Conservation (phyloP, 2,113 vertebrate genomes). For the Strigops habroptila region DNA sequence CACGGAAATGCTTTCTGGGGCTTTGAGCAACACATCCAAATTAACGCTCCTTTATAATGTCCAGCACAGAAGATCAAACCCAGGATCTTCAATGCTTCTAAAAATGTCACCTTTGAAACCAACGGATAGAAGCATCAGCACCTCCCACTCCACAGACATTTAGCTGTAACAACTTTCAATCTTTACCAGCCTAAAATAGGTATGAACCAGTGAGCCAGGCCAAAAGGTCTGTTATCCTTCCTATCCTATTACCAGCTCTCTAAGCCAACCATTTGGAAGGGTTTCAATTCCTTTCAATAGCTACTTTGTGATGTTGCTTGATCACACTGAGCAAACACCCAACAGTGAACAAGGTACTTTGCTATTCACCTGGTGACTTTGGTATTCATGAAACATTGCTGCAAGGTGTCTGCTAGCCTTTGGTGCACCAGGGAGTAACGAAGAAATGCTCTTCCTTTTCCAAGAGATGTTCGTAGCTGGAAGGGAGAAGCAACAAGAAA, state of each 20-base stretch:
- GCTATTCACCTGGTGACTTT: conserved; percentile 86
- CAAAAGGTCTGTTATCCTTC: not conserved
- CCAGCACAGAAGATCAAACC: not conserved
- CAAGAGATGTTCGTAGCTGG: conserved; percentile 92
- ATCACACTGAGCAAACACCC: not conserved
- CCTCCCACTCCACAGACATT: not conserved
- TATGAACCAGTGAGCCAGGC: not conserved
- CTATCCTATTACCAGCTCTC: conserved; percentile 4
- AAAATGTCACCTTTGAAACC: not conserved
- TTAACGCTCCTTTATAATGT: not conserved
- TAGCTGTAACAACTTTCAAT: not conserved
- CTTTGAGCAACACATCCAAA: not conserved
- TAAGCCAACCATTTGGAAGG: conserved; percentile 3
- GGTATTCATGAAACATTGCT: conserved; percentile 94
- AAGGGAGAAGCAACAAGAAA: conserved; percentile 41
- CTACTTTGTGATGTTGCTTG: not conserved
- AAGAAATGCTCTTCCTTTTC: conserved; percentile 92
- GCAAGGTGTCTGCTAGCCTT: conserved; percentile 92
- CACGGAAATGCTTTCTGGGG: not conserved
- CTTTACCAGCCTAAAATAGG: not conserved
- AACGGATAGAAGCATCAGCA: not conserved
- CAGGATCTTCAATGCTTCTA: not conserved
- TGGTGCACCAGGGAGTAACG: conserved; percentile 94
- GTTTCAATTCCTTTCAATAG: not conserved
- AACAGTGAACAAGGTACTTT: not conserved